Base-by-base conservation (phyloP, 2,797 vertebrate genomes). In the Pangasius krempfi region DNA sequence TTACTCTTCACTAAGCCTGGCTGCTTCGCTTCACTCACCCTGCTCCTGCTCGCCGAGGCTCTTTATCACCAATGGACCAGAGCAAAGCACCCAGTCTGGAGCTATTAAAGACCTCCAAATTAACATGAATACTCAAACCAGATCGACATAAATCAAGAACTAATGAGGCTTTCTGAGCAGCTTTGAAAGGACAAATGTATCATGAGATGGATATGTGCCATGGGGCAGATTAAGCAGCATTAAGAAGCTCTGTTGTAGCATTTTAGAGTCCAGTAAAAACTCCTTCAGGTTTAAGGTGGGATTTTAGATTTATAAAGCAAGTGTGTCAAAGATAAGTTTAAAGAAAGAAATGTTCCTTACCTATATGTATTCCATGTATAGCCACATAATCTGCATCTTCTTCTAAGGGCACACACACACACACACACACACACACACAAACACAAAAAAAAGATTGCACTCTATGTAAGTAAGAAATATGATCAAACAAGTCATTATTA, bases 51-150 rank as follows among this genome's bases (percentile, higher is more conserved):
- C 85, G 16, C 88, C 13, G 82, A 89, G 88, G 85, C 87, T n/a
- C 81, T 91, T 90, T 85, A 79, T 82, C 85, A 84, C 80, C 78
- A 89, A 83, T 87, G 89, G 88, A 76, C 87, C 90, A 90, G 86
- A 75, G 76, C 87, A 64, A 84, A 86, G 85, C 56, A 73, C 80
- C 88, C 89, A 89, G 79, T 89, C 84, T 84, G 87, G 72, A 82
- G 88, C 89, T 85, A 86, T 91, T 89, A 90, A 90, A 85, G 40
- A 73, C 54, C 44, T 50, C 78, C 1, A 30, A 86, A 88, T 91
- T 86, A 89, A 73, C 89, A 89, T 79, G 76, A 86, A 91, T 86
- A 84, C 84, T 89, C 81, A 89, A 91, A 90, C 73, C 91, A 91
- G 88, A 88, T 75, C 58, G 37, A 52, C 52, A 81, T 88, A 84